Base-by-base conservation (phyloP, 2,113 vertebrate species). In the Saguinus imperator region DNA sequence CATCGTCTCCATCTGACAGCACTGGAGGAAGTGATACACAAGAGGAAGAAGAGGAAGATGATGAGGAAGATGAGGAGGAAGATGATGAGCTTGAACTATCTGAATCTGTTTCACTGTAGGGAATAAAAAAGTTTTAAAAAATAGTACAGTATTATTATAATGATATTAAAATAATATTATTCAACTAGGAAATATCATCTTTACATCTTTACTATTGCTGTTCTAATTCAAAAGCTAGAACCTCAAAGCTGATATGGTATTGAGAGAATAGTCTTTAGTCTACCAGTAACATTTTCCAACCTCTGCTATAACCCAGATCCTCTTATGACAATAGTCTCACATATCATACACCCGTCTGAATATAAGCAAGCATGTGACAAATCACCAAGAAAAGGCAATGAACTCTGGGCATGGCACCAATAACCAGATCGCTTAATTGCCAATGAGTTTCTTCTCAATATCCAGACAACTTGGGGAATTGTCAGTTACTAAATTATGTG, bases 51-150 rank as follows among this genome's bases (percentile, higher is more conserved):
- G 97, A 97, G 3, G 97, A 94, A 0, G 97, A 96, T 23, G 87
- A 97, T 20, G 98, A 98, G 1, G 97, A 96, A 23, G 94, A 98
- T 1, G 98, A 98, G 0, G 96, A 95, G 17, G 97, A 95, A 25
- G 97, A 98, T 0, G 98, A 98, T n/a, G 97, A 88, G 75, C 98
- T 98, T 43, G 99, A 99, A 97, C 97, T 98, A 76, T 98, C 98
- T 8, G 99, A 98, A 97, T 99, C 98, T 0, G 97, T 95, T 70
- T 98, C 98, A 95, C 99, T 99, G 86, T 58, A 96, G 35, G 43
- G 37, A 86, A 97, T 3, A 94, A 97, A 35, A 96, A 91, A 35
- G 13, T 70, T 88, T 25, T 91, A 94, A 64, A 37, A 93, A 97
- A 73, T 89, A 80, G 90, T 1, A 61, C 81, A 86, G 11, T 50